Evolutionary conservation across 2,888 invertebrate species (phyloP), one percentile per base, ranked within the genome.

Genomic region (Osedax frankpressi): DNA sequence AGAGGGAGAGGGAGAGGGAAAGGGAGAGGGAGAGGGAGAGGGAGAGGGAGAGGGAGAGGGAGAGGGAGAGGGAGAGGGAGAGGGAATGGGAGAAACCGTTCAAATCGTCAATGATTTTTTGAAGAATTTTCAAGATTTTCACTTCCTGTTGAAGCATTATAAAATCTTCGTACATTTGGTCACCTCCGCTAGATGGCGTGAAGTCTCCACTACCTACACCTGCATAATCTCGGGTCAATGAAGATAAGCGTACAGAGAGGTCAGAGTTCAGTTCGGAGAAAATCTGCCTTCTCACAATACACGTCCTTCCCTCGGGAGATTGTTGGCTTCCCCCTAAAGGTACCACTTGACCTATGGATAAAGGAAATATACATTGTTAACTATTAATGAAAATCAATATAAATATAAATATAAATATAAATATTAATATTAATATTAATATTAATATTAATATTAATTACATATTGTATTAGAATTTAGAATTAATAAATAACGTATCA

Each of bases 271-370:
- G 77, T 30, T 83, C 83, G 0, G 79, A 76, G 71, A 78, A 80
- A 1, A 76, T 74, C 71, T 82, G 81, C 0, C 81, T 80, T 6
- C 80, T 80, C 26, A 82, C 77, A 63, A 82, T 80, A 68, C 82
- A 80, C 30, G 79, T 74, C 26, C 76, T 77, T 2, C 75, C 75
- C 3, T 74, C 67, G 3, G 75, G 70, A 0, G 78, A 77, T 0
- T 77, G 73, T 30, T 80, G 78, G 6, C 78, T 79, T 26, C 82
- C 82, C 11, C 83, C 83, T 0, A 82, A 79, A 30, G 83, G 83
- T 0, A 82, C 79, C 3, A 81, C 80, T 3, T 78, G 78, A 30
- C 82, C 82, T 75, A 65, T 44, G 19, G 6, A 44, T 44, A 44
- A 44, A n/a, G n/a, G n/a, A n/a, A n/a, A n/a, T n/a, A n/a, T n/a